Conservation (phyloP, 2,113 vertebrate genomes). For the Morone chrysops region DNA sequence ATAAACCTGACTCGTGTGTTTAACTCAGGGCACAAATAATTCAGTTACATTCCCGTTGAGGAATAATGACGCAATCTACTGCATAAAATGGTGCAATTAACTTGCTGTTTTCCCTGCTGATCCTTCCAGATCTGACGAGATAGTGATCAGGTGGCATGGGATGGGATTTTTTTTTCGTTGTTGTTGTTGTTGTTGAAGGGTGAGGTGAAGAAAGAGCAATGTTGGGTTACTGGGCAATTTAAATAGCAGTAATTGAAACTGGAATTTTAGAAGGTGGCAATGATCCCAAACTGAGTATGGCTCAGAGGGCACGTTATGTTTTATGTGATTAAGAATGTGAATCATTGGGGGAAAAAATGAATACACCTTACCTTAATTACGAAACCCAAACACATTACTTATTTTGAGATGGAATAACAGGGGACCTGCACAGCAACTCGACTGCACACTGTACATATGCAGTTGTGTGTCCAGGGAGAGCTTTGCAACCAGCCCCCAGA, state of each 20-base stretch:
- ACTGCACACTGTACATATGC: too few species aligned
- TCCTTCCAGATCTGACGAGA: conserved; percentile 20
- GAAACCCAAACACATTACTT: not conserved
- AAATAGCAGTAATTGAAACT: conserved; percentile 56
- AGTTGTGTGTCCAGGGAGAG: too few species aligned
- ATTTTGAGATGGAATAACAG: too few species aligned
- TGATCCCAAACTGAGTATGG: conserved; percentile 28
- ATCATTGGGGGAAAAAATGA: not conserved
- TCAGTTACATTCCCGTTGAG: not conserved
- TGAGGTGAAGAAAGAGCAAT: conserved; percentile 25
- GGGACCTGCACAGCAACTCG: not conserved
- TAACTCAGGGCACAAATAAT: not conserved
- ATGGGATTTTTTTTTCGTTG: not conserved
- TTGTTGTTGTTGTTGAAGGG: conserved; percentile 3
- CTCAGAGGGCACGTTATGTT: conserved; percentile 32
- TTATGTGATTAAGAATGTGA: conserved; percentile 25
- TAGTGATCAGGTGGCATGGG: not conserved
- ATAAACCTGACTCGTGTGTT: not conserved
- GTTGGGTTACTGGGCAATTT: conserved; percentile 37
- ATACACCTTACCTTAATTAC: conserved; percentile 7
- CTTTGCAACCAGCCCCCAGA: too few species aligned
- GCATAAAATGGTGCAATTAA: conserved; percentile 23
- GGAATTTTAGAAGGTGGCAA: conserved; percentile 35
- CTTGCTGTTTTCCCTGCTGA: conserved; percentile 1
- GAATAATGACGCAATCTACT: conserved; percentile 15